Base-by-base conservation (phyloP, 2,888 invertebrate species). In the Iphiclides podalirius region DNA sequence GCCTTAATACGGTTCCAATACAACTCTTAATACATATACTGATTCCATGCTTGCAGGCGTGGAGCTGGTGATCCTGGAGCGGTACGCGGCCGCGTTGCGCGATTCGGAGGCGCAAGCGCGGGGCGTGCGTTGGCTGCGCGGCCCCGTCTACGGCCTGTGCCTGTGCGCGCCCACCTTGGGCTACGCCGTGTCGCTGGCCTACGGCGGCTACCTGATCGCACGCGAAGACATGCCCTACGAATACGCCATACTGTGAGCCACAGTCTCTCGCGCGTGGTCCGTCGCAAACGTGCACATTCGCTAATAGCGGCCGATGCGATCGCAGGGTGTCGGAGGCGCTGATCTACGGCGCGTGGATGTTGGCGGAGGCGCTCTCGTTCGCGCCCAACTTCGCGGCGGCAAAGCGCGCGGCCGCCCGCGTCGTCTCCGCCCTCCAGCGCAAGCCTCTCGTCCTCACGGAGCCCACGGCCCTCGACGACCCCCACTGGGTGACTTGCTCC, bases 311-410 rank as follows among this genome's bases (percentile, higher is more conserved):
- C n/a, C n/a, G n/a, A n/a, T n/a, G n/a, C n/a, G n/a, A n/a, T n/a
- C n/a, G n/a, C 69, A 93, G 93, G 52, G 94, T 94, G 0, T 93
- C 94, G 0, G 94, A 95, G 64, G 93, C 94, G 0, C 78, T 95
- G 26, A 93, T 95, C 61, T 94, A 94, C 67, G 94, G 94, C 31
- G 93, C 94, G 1, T 94, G 94, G 93, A 94, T 94, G 93, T 65
- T 94, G 61, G 94, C 94, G 0, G 94, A 94, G 67, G 93, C 94
- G 0, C 77, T 94, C 4, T 93, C 94, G 0, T 94, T 94, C 72
- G 94, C 94, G 1, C 94, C 95, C 0, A 93, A 92, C 72, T 93
- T 94, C 63, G 92, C 92, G 58, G 92, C 92, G 12, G 94, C 94
- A 0, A 89, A 91, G 41, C 84, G 93, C 12, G 92, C 94, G 0